Base-by-base conservation (phyloP, 1,140 invertebrate genomes). In the Hermetia illucens region DNA sequence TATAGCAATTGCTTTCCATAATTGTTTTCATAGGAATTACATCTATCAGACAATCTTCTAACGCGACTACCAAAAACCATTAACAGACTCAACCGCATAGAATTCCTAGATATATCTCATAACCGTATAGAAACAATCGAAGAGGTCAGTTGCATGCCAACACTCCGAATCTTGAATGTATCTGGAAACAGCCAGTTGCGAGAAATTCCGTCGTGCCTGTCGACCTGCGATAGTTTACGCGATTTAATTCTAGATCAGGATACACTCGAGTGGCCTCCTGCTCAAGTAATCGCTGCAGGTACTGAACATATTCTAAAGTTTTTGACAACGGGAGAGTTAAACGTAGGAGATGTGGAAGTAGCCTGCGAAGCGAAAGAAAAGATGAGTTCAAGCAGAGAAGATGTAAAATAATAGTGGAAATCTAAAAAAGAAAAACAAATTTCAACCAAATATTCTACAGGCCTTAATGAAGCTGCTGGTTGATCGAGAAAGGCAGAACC, bases 41-140 rank as follows among this genome's bases (percentile, higher is more conserved):
- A 79, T 61, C 42, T 79, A 34, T 71, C 75, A 52, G 55, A 74
- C 44, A 82, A 82, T 61, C 60, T 62, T 34, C 48, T 82, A 32
- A 69, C 69, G 52, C 61, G 64, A 50, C 57, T 88, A 51, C 81
- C 82, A 34, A 69, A 74, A 37, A 69, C 70, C 43, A 70, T 87
- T 46, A 67, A 70, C 38, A 53, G 65, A 36, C 55, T 88, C 35
- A 58, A 58, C 35, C 69, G 67, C 35, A 62, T 88, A 39, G 60
- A 65, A 53, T 61, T 77, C 36, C 59, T 88, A 19, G 74, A 85
- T 68, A 52, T 81, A 15, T 76, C 79, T 21, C 65, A 71, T 31
- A 87, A 88, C 61, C 70, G 67, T 9, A 12, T 43, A 9, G 10
- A 22, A 17, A 10, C 20, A 21, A 43, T 43, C 10, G 17, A 45